phyloP scores from a whole-genome alignment of 2,888 invertebrate species.

The Horisme vitalbata region DNA sequence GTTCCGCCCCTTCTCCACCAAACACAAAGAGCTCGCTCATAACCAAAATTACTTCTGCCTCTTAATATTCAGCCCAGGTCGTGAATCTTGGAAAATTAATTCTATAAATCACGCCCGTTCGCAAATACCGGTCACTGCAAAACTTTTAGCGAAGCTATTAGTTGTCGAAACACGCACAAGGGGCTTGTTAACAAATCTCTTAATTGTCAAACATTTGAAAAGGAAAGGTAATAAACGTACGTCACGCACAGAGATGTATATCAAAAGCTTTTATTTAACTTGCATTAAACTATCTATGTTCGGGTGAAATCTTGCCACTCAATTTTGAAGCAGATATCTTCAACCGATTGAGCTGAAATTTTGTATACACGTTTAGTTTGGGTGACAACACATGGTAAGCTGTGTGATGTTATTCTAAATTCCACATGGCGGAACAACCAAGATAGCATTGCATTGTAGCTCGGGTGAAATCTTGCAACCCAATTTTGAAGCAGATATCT shows the following conservation, averaged over 20 bases:
- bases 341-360: too few species aligned
- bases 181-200: conserved; percentile 48
- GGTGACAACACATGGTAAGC: too few species aligned
- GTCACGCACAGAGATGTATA: conserved; percentile 28
- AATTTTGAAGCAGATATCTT: too few species aligned
- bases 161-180: conserved; percentile 46
- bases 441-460: too few species aligned
- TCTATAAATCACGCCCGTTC: conserved; percentile 69
- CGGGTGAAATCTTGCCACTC: too few species aligned
- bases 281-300: too few species aligned
- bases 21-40: conserved; percentile 68
- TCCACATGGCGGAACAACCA: too few species aligned
- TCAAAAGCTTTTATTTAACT: too few species aligned
- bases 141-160: conserved; percentile 56
- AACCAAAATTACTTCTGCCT: conserved; percentile 71
- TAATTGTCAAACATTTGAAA: conserved; percentile 41
- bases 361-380: too few species aligned
- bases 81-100: conserved; percentile 74
- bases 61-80: conserved; percentile 67
- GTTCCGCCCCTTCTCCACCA: conserved; percentile 49
- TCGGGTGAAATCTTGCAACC: too few species aligned
- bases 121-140: conserved; percentile 59
- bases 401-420: too few species aligned
- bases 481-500: too few species aligned
- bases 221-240: conserved; percentile 42